Evolutionary conservation across 2,113 vertebrate genomes (phyloP), one percentile per base, ranked within the genome.

Genomic region (Mastomys coucha): DNA sequence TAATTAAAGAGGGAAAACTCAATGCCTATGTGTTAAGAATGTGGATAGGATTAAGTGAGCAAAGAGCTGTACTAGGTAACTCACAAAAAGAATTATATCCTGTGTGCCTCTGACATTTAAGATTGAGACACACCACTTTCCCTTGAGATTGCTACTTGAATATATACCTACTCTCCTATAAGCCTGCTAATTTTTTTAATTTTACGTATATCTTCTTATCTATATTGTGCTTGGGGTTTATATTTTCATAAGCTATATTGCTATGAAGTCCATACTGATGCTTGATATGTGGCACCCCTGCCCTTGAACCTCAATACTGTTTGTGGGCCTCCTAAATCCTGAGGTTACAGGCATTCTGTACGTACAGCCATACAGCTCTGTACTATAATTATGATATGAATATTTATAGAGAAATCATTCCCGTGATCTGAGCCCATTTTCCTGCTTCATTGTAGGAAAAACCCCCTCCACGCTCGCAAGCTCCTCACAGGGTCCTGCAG

Each of bases 121-220:
- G 67, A 39, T 78, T 49, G 72, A 93, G 19, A 89, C 31, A n/a
- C 72, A 51, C 2, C 20, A 17, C 36, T 96, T 72, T 91, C 92
- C 45, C 72, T 88, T 94, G 56, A 93, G 72, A 87, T 42, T 88
- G 28, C 33, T 53, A 39, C 60, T 91, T 92, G 24, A 80, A 22
- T 67, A 67, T 87, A 16, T 72, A 42, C 69, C 31, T 13, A 58
- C 77, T 84, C 70, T 42, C 19, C 75, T 33, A 45, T 5, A 33
- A 84, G 80, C 65, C 33, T 93, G 8, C 36, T 73, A 19, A 42
- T 73, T 72, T 72, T 72, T 72, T 58, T 26, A 84, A 45, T 73
- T 73, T 56, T 89, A 42, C 42, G 28, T 60, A 42, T 85, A 31
- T 87, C 42, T 13, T 36, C 19, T 20, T 65, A 67, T 7, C 19